phyloP scores from a whole-genome alignment of 2,113 vertebrate species.

The Pan troglodytes region DNA sequence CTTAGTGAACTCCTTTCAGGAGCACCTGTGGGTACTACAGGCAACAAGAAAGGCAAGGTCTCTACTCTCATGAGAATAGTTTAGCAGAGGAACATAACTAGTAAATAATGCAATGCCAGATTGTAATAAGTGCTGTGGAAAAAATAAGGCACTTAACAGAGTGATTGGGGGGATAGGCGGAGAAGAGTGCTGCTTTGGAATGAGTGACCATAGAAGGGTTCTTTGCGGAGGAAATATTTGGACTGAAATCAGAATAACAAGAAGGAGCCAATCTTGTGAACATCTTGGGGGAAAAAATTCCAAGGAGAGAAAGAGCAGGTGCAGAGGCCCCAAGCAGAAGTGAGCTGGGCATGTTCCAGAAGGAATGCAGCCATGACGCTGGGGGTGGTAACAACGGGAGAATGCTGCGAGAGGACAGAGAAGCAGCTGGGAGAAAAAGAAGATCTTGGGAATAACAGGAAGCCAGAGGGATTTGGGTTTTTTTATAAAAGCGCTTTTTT shows the following conservation, averaged over 20 bases:
- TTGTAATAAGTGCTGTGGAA: background rate
- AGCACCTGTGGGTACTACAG: background rate
- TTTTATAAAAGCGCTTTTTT: too few species aligned
- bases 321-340: background rate
- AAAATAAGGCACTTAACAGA: background rate
- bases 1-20: background rate
- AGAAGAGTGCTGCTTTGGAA: background rate
- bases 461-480: too few species aligned
- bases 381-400: rapidly evolving
- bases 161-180: rapidly evolving
- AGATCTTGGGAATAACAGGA: background rate
- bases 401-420: background rate
- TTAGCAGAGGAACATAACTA: background rate
- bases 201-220: background rate
- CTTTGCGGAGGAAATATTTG: background rate
- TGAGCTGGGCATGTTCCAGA: background rate
- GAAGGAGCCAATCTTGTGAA: background rate
- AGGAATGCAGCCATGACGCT: too few species aligned
- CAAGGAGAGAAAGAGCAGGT: background rate
- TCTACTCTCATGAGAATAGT: background rate
- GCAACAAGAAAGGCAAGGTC: background rate
- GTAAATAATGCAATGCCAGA: background rate
- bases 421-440: rapidly evolving
- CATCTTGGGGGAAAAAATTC: background rate
- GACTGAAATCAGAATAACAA: background rate